Evolutionary conservation across 2,888 invertebrate species (phyloP).

Genomic region (Caenorhabditis zanzibari): DNA sequence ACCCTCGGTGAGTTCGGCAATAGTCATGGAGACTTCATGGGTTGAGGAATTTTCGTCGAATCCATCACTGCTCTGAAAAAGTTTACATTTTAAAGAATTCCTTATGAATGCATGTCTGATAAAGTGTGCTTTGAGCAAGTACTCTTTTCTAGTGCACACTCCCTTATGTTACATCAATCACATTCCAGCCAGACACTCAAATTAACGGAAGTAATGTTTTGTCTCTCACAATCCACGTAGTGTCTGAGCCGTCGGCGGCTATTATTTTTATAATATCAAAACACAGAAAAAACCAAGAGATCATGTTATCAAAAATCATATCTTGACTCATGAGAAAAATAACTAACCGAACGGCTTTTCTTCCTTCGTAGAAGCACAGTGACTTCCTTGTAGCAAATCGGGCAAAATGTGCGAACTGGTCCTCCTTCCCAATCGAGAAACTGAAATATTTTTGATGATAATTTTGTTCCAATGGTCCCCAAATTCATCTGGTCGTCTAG

Average conservation of each 20-base stretch:
- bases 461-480: conserved; percentile 30
- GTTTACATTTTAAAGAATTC: not conserved
- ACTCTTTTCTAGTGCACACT: not conserved
- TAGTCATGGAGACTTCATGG: conserved; percentile 4
- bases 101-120: not conserved
- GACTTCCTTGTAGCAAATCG: not conserved
- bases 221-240: conserved; percentile 10
- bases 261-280: conserved; percentile 25
- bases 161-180: not conserved
- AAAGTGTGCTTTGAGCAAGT: conserved; percentile 7
- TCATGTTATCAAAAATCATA: conserved; percentile 38
- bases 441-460: conserved; percentile 29
- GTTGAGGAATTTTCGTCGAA: conserved; percentile 23
- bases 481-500: not conserved
- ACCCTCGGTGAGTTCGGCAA: conserved; percentile 5
- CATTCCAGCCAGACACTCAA: conserved; percentile 5
- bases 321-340: conserved; percentile 6
- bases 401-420: not conserved
- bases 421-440: not conserved
- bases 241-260: conserved; percentile 14
- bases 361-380: not conserved
- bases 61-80: not conserved
- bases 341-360: conserved; percentile 10
- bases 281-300: conserved; percentile 32
- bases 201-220: conserved; percentile 40